These are phyloP conservation scores for Drosophila peninsularis DNA, from an alignment of 2,888 invertebrate species.

Conservation along the genomic window DNA sequence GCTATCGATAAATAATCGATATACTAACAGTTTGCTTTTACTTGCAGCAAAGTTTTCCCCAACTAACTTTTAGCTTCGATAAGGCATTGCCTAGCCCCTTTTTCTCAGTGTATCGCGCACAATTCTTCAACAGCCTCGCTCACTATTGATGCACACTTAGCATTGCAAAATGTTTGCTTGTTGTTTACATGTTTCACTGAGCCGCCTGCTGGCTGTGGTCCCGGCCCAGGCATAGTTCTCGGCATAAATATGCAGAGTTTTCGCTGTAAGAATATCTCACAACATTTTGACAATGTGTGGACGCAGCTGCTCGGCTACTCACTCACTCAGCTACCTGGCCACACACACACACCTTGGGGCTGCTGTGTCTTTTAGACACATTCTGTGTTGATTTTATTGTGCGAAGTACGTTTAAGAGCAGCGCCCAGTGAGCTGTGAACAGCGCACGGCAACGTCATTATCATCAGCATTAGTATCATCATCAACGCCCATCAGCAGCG, in stretches of 20 bases:
- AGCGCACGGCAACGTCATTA: slow-evolving; percentile 40
- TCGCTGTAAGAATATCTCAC: slow-evolving; percentile 18
- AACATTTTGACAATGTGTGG: slow-evolving; percentile 5
- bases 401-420: slow-evolving; percentile 41
- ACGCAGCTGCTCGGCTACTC: slow-evolving; percentile 1
- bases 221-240: slow-evolving; percentile 53
- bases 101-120: background rate
- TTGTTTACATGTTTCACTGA: slow-evolving; percentile 52
- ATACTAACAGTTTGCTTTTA: too few species aligned
- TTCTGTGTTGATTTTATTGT: slow-evolving; percentile 73
- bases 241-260: slow-evolving; percentile 29
- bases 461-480: slow-evolving; percentile 27
- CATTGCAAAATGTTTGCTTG: slow-evolving; percentile 34
- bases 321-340: slow-evolving; percentile 5
- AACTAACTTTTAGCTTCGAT: background rate
- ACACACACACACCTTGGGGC: background rate
- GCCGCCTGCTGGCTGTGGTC: slow-evolving; percentile 15
- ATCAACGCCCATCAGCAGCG: slow-evolving; percentile 38
- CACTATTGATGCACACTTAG: slow-evolving; percentile 10
- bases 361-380: slow-evolving; percentile 23
- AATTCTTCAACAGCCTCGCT: background rate
- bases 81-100: background rate
- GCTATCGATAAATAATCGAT: background rate
- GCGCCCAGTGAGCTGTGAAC: slow-evolving; percentile 62
- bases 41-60: background rate